A percentile compares a stretch with the other conserved stretches of the same genome.
Evolutionary conservation across 2,888 invertebrate species (phyloP).

Genomic region (Apoda limacodes): DNA sequence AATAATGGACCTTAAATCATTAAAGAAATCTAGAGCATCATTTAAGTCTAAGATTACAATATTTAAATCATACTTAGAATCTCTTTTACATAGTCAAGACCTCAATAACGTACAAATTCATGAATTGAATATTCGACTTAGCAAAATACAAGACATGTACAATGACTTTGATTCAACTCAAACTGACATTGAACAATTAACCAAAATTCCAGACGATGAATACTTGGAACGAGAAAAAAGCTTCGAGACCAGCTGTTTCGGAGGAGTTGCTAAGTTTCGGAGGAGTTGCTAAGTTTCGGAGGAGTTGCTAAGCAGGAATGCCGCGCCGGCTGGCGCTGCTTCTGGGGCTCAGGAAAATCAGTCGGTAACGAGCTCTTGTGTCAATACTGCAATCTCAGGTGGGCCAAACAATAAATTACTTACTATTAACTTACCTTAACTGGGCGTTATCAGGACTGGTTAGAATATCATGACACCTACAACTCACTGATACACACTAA

Average conservation of each 20-base stretch:
- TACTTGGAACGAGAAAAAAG: constrained; percentile 7
- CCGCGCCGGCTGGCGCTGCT: neutral
- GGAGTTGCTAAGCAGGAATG: constrained; percentile 7
- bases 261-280: constrained; percentile 8
- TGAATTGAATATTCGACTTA: constrained; percentile 7
- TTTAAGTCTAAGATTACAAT: too few relatives aligned
- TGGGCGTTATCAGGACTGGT: constrained; percentile 14
- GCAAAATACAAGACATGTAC: constrained; percentile 12
- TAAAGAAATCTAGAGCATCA: too few relatives aligned
- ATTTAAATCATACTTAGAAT: constrained; percentile 2
- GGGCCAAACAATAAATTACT: constrained; percentile 11
- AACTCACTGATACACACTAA: constrained; percentile 11
- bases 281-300: constrained; percentile 9
- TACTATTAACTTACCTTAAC: constrained; percentile 12
- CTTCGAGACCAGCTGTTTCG: constrained; percentile 12
- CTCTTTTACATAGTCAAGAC: constrained; percentile 1
- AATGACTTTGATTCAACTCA: constrained; percentile 10
- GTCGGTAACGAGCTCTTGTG: constrained; percentile 13
- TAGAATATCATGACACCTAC: constrained; percentile 16
- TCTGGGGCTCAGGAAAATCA: neutral
- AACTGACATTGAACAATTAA: constrained; percentile 10
- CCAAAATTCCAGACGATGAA: constrained; percentile 11
- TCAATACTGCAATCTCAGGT: constrained; percentile 6
- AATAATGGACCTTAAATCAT: too few relatives aligned
- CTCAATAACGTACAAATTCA: constrained; percentile 3